phyloP scores from a whole-genome alignment of 2,113 vertebrate species.

The Varanus salvator region DNA sequence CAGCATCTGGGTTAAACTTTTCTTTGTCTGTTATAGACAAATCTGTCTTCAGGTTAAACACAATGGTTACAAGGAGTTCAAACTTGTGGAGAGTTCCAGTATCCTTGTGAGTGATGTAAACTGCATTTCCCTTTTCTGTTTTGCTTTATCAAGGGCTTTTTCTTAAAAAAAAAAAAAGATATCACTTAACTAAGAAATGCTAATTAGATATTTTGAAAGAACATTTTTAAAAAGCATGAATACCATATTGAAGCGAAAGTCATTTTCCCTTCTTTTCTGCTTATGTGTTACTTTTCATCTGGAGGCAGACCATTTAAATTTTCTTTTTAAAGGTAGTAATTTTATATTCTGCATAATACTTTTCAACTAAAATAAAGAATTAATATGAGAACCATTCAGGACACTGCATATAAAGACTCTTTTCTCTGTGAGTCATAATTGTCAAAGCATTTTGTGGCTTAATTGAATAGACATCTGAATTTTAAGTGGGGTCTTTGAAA shows the following conservation, averaged over 20 bases:
- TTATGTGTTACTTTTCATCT: slow-evolving; percentile 10
- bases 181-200: background rate
- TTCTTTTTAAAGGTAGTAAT: slow-evolving; percentile 6
- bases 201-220: slow-evolving; percentile 23
- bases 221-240: background rate
- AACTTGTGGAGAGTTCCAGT: background rate
- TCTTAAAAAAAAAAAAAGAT: background rate
- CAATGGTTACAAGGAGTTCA: slow-evolving; percentile 20
- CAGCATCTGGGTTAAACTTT: background rate
- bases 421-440: slow-evolving; percentile 8
- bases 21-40: background rate
- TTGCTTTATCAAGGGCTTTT: background rate
- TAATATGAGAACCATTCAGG: slow-evolving; percentile 19
- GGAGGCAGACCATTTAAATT: slow-evolving; percentile 28
- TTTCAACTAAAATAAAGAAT: background rate
- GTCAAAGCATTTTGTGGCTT: background rate
- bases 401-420: background rate
- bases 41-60: background rate
- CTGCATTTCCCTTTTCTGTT: background rate
- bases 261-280: background rate
- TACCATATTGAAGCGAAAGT: fast-evolving
- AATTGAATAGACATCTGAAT: slow-evolving; percentile 19
- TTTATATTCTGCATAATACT: background rate
- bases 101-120: background rate
- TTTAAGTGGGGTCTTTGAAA: slow-evolving; percentile 23